Base-by-base conservation (phyloP, 2,113 vertebrate genomes). In the Syngnathoides biaculeatus region DNA sequence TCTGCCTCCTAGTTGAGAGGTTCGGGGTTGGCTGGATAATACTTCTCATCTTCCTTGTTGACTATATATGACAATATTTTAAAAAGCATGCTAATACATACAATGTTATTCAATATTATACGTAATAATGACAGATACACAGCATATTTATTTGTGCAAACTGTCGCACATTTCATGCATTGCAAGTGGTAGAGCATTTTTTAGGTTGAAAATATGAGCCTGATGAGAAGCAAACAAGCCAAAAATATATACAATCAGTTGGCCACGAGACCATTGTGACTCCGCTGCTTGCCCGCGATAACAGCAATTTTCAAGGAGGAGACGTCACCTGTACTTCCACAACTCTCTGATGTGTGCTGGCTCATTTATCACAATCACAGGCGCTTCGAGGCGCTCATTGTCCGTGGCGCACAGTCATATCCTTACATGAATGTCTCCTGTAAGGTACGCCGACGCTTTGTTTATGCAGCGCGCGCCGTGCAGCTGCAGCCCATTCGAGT, bases 401-500 rank as follows among this genome's bases (percentile, higher is more conserved):
- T 87, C 71, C 77, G 57, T 42, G 13, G 5, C 20, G 77, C 73
- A 76, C 82, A 83, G 75, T 88, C 81, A 84, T 79, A 87, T 88
- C 89, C 87, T 84, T 75, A 69, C 59, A 77, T 77, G 76, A 87
- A 84, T 73, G 70, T 66, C 60, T 76, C 65, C 22, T 56, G 60
- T 68, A 58, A 71, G 52, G 60, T 35, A 66, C 70, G 80, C 72
- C 72, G 82, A 88, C 80, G 77, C 82, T 64, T 77, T 8, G 55
- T 87, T 87, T 88, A 73, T 84, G 77, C 81, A 73, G 73, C 43
- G 42, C 67, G 64, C 81, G 71, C 77, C 35, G 12, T 66, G 66
- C 87, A 87, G 88, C 84, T 89, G 85, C 77, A 77, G 77, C 64
- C 77, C 69, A 73, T 85, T 83, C 78, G 71, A 81, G 67, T 72